Percentiles rank a stretch among this genome's conserved stretches.
phyloP scores from a whole-genome alignment of 2,888 invertebrate genomes.

The Venusia cambrica region DNA sequence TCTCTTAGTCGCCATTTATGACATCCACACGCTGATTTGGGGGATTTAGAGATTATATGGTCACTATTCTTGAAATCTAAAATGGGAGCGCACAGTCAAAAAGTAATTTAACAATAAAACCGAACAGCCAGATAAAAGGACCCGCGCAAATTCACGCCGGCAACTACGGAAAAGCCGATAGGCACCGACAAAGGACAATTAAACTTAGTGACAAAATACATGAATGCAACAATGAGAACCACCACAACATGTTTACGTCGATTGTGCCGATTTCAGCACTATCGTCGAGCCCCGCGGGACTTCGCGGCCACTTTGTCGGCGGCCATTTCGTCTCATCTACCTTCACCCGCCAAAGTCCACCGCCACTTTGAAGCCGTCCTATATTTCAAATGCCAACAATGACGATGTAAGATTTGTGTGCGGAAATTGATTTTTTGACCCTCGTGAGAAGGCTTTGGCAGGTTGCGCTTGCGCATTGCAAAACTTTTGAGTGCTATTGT shows the following conservation, averaged over 20 bases:
- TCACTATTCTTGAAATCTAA: no score
- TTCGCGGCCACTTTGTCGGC: constrained; percentile 60
- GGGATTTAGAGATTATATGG: no score
- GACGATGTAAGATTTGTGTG: constrained; percentile 76
- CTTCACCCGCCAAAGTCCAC: constrained; percentile 42
- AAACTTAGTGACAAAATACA: constrained; percentile 55
- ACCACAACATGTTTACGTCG: constrained; percentile 66
- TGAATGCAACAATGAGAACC: constrained; percentile 56
- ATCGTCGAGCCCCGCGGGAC: constrained; percentile 59
- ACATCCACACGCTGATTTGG: no score
- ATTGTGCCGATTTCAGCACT: constrained; percentile 75
- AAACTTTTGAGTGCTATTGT: constrained; percentile 51
- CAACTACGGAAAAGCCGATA: constrained; percentile 34
- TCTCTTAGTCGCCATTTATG: no score
- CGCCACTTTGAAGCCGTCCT: constrained; percentile 54
- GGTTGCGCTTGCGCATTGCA: constrained; percentile 53
- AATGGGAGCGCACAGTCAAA: no score
- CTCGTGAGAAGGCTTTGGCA: constrained; percentile 75
- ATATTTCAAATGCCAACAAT: constrained; percentile 76
- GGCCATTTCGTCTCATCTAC: constrained; percentile 33
- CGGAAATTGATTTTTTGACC: constrained; percentile 79
- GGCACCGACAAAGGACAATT: constrained; percentile 55
- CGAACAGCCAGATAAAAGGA: constrained; percentile 5
- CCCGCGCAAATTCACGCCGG: constrained; percentile 9
- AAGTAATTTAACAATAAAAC: no score